Conservation (phyloP, 2,113 vertebrate species). For the Rattus rattus region DNA sequence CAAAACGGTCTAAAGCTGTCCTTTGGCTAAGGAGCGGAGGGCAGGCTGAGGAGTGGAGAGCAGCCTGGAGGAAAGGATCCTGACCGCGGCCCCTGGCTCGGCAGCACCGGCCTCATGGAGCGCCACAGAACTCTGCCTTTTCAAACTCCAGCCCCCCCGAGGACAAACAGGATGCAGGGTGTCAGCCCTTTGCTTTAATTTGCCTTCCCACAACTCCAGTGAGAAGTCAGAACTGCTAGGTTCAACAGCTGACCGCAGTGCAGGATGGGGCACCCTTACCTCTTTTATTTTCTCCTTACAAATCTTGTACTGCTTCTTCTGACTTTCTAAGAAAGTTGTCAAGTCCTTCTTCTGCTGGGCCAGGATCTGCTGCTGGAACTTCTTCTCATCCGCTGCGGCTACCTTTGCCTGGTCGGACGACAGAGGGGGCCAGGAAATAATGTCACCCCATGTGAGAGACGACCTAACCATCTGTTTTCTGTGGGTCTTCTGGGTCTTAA, state of each 20-base stretch:
- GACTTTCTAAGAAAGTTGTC: conserved; percentile 98
- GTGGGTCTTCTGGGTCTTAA: neutral
- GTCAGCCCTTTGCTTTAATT: neutral
- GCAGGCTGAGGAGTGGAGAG: neutral
- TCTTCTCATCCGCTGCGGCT: conserved; percentile 95
- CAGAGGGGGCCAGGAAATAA: neutral
- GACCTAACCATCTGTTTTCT: neutral
- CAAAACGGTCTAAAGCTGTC: neutral
- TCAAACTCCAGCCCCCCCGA: neutral
- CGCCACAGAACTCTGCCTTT: neutral
- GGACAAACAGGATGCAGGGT: neutral
- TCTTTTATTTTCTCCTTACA: conserved; percentile 99
- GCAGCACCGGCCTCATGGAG: neutral
- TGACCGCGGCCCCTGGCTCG: neutral
- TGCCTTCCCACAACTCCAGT: neutral
- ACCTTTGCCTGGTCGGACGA: conserved; percentile 92
- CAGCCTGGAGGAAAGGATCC: neutral
- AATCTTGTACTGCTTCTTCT: conserved; percentile 99
- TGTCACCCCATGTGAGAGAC: neutral
- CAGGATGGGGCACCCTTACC: conserved; percentile 83
- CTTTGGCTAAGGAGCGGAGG: neutral
- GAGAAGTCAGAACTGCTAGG: neutral
- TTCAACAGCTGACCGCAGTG: neutral
- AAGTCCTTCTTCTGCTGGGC: conserved; percentile 99
- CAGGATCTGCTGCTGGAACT: conserved; percentile 99